A percentile compares a stretch with the other conserved stretches of the same genome.
These are phyloP conservation scores for Cotesia congregata DNA, from an alignment of 2,888 invertebrate species.

Conservation along the genomic window DNA sequence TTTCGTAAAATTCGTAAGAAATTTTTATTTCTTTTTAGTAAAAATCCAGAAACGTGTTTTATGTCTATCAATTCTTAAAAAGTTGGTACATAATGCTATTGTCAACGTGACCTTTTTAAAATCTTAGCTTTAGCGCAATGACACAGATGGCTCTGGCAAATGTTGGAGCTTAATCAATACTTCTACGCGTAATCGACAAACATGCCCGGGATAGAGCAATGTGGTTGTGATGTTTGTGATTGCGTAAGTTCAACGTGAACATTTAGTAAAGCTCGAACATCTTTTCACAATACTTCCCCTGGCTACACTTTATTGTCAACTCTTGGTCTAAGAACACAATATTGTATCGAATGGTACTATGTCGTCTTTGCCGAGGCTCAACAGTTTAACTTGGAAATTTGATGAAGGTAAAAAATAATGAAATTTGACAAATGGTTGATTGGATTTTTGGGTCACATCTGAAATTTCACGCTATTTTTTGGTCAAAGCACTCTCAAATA, in stretches of 20 bases:
- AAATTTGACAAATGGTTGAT: no score
- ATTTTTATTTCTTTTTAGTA: neutral
- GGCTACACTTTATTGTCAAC: neutral
- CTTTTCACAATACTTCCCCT: slow-evolving; percentile 25
- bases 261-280: slow-evolving; percentile 29
- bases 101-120: neutral
- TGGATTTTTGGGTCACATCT: no score
- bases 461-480: no score
- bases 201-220: slow-evolving; percentile 42
- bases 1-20: no score
- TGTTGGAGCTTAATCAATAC: slow-evolving; percentile 67
- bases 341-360: no score
- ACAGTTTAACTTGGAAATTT: no score
- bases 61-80: neutral
- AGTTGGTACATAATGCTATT: neutral
- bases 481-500: no score
- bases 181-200: slow-evolving; percentile 54
- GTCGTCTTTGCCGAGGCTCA: no score
- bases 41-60: no score
- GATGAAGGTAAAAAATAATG: no score
- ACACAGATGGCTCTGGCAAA: slow-evolving; percentile 46
- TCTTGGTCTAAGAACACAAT: neutral
- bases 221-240: slow-evolving; percentile 35
- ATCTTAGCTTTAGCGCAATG: slow-evolving; percentile 26
- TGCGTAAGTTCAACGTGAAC: slow-evolving; percentile 48